These are phyloP conservation scores for Pseudococcus longispinus DNA, from an alignment of 2,888 invertebrate genomes.

Conservation along the genomic window DNA sequence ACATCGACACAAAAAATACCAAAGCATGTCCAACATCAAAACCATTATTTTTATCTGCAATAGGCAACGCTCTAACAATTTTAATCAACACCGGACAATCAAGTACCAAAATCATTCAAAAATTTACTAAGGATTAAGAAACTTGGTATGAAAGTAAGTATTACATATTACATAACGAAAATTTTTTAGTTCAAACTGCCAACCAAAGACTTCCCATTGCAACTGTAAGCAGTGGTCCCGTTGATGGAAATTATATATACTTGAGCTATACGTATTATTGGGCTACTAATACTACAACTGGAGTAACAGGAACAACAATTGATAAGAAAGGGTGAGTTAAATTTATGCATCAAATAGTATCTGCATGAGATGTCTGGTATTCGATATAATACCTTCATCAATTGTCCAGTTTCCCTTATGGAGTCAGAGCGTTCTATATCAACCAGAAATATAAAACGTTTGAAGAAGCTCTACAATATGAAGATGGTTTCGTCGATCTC, in stretches of 20 bases:
- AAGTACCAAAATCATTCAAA: not conserved
- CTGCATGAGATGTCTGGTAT: not conserved
- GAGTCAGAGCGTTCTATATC: not conserved
- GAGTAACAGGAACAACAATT: not conserved
- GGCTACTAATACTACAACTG: not conserved
- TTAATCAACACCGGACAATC: not conserved
- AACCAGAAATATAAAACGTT: not conserved
- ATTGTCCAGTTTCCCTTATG: not conserved
- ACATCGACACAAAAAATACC: not conserved
- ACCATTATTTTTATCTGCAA: not conserved
- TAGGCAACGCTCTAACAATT: not conserved
- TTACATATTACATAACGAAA: not conserved
- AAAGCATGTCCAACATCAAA: not conserved
- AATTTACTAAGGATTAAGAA: not conserved
- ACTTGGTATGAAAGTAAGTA: too few species aligned
- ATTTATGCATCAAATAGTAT: not conserved
- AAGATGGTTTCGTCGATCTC: not conserved
- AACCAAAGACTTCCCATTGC: not conserved
- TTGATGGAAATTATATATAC: not conserved
- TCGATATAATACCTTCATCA: not conserved
- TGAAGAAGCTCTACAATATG: not conserved
- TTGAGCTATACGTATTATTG: not conserved
- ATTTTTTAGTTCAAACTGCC: not conserved
- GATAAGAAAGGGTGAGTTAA: not conserved
- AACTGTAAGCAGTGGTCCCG: not conserved